Evolutionary conservation across 1,140 invertebrate species (phyloP), one percentile per base, ranked within the genome.

Genomic region (Ectropis grisescens): DNA sequence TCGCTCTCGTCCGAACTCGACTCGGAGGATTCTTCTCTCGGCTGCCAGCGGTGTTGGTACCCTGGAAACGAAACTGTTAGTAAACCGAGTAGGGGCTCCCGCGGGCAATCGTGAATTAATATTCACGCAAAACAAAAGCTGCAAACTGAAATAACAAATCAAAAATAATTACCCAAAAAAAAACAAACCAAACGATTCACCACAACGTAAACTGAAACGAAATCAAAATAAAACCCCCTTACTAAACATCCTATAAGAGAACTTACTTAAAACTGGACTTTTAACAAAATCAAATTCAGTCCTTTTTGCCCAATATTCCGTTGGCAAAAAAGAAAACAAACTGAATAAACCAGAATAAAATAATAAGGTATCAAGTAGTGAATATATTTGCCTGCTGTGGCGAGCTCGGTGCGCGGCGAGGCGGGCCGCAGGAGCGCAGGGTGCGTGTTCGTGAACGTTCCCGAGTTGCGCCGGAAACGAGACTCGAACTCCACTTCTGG

Each of bases 1-100:
- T 78, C 62, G 38, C 74, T 82, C 8, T 82, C 72, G n/a, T 78
- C 74, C 2, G 82, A 74, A 46, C 78, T 82, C 37, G 79, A 82
- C 33, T 80, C 70, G n/a, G 67, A 72, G 2, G 70, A 69, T 37
- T 74, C 67, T 32, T 79, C 66, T 38, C 58, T 59, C 13, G 72
- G 33, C 34, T 62, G 56, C 45, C 56, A 75, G 36, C 56, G 59
- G 38, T 67, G 51, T 36, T 62, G 48, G 37, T 69, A 58, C 41
- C 76, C 76, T 81, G 76, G 31, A 71, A 72, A 22, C 14, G 14
- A 39, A 2, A 38, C 13, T 27, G 12, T 27, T n/a, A 14, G 27
- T 40, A 35, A 42, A 39, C 13, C 10, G 23, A n/a, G n/a, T n/a
- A n/a, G n/a, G n/a, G n/a, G n/a, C n/a, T n/a, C n/a, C n/a, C n/a